Evolutionary conservation across 2,113 vertebrate genomes (phyloP), one percentile per base, ranked within the genome.

Genomic region (Forbesichthys papilliferus): DNA sequence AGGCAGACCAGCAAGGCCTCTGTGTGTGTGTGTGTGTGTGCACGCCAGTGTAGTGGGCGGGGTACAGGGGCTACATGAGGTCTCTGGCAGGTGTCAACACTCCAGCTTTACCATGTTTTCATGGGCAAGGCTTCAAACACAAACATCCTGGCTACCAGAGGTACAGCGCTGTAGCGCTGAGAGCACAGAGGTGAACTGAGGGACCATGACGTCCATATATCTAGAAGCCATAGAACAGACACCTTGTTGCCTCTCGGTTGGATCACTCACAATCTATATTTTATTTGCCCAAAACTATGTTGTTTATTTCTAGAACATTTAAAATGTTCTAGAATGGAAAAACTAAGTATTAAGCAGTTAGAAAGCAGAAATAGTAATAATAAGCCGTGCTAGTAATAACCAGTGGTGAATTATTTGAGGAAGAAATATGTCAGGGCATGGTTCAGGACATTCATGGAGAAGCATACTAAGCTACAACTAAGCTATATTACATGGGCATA

Each of bases 71-170:
- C 85, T 85, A 89, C 84, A 88, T 84, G 74, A 86, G 83, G 80
- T 84, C 78, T 90, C 27, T 91, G 88, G 87, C 89, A 88, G 85
- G 85, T 90, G 86, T 79, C 79, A 75, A 72, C 85, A 81, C 83
- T 87, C 78, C 80, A 86, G 71, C 86, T 83, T 87, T 83, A 86
- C 82, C 72, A 54, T 88, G 84, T 88, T 90, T 90, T 90, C 77
- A 81, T 66, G 80, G 88, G 88, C 88, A 80, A 81, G 62, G 78
- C 85, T 89, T 90, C 90, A 90, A 78, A 89, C 84, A 86, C 77
- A 69, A 78, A 75, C 73, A 75, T 82, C 52, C 87, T 89, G 88
- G 85, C 87, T 88, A 87, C 88, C 71, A 87, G 74, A 80, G 67
- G 65, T 78, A 27, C 27, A 27, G 27, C 27, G 27, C 27, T 27